Evolutionary conservation across 2,113 vertebrate species (phyloP).

Genomic region (Mionectes macconnelli): DNA sequence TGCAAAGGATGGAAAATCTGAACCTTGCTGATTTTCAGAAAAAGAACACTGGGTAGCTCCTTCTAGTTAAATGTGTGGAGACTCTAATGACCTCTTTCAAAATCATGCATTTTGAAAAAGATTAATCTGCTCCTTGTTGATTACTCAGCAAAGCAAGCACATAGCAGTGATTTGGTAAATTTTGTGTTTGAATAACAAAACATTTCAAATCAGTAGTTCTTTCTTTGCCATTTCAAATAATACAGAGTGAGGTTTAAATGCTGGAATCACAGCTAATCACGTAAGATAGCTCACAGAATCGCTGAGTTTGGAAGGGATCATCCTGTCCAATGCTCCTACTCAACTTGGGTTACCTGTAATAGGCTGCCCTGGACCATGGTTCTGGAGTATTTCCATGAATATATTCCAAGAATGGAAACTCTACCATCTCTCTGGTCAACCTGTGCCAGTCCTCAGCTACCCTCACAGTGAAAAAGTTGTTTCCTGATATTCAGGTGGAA

Average conservation of each 20-base stretch:
- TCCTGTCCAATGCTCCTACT: background rate
- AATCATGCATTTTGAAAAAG: background rate
- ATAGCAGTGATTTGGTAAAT: background rate
- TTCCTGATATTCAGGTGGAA: background rate
- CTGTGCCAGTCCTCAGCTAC: background rate
- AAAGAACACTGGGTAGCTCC: background rate
- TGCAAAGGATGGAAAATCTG: background rate
- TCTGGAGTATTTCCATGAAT: background rate
- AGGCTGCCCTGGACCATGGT: background rate
- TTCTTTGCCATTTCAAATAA: background rate
- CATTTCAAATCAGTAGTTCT: background rate
- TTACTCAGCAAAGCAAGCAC: slow-evolving; percentile 29
- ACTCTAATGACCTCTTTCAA: background rate
- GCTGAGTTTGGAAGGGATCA: background rate
- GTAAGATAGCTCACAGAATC: background rate
- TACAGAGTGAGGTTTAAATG: background rate
- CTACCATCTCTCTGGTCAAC: background rate
- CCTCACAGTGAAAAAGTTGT: background rate
- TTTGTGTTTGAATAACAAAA: slow-evolving; percentile 8
- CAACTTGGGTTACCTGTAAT: background rate
- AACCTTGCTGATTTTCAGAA: background rate
- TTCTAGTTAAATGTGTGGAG: background rate
- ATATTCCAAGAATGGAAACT: background rate
- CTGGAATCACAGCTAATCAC: background rate
- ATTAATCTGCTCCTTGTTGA: slow-evolving; percentile 15